These are phyloP conservation scores for Aphis gossypii DNA, from an alignment of 1,140 invertebrate species.

Conservation along the genomic window DNA sequence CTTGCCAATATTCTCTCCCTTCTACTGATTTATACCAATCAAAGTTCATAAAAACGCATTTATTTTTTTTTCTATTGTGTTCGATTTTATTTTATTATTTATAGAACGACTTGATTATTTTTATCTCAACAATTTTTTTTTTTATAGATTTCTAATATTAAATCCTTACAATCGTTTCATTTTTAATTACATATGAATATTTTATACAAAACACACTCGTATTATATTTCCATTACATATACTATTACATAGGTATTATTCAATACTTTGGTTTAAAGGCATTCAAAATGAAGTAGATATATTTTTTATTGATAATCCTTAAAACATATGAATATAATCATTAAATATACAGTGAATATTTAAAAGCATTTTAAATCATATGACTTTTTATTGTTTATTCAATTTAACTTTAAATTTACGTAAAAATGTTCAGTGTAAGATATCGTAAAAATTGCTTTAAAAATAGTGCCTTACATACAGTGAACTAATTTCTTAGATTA, in stretches of 20 bases:
- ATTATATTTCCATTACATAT: not conserved
- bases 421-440: not conserved
- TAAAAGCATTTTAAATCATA: not conserved
- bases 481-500: not conserved
- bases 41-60: slow-evolving; percentile 7
- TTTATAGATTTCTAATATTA: slow-evolving; percentile 43
- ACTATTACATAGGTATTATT: not conserved
- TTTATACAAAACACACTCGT: not conserved
- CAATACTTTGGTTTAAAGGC: not conserved
- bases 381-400: not conserved
- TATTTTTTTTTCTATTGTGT: slow-evolving; percentile 47
- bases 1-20: slow-evolving; percentile 34
- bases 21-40: slow-evolving; percentile 14
- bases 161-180: not conserved
- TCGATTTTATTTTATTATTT: slow-evolving; percentile 34
- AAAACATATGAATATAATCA: not conserved
- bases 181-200: not conserved
- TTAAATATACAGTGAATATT: not conserved
- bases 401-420: not conserved
- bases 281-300: not conserved
- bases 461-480: not conserved
- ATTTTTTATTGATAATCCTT: not conserved
- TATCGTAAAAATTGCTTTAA: not conserved
- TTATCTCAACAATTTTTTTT: not conserved
- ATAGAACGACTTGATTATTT: slow-evolving; percentile 44